These are phyloP conservation scores for Mnemiopsis leidyi DNA, from an alignment of 37 sponge, comb jelly and placozoan species.

Conservation along the genomic window DNA sequence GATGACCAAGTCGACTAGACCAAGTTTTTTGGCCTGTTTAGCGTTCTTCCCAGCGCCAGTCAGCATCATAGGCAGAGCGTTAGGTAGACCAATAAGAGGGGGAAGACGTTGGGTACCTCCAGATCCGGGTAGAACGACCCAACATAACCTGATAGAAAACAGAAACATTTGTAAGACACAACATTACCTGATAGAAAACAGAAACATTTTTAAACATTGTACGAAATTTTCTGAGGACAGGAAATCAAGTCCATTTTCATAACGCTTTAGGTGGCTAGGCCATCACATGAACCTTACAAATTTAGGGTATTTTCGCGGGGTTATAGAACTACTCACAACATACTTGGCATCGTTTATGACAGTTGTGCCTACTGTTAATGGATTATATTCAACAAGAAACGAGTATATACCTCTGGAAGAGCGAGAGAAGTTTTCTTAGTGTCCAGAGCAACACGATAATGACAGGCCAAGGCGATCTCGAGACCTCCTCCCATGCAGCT, in stretches of 20 bases:
- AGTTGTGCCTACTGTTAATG: too few relatives aligned
- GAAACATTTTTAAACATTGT: too few relatives aligned
- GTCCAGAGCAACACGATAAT: slow-evolving; percentile 90
- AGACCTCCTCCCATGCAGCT: slow-evolving; percentile 95
- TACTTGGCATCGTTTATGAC: too few relatives aligned
- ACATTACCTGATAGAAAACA: too few relatives aligned
- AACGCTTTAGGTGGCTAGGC: too few relatives aligned
- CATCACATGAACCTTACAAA: too few relatives aligned
- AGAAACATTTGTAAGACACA: too few relatives aligned
- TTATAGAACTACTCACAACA: too few relatives aligned
- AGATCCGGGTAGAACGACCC: slow-evolving; percentile 95
- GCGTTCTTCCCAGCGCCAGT: slow-evolving; percentile 86
- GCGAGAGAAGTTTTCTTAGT: slow-evolving; percentile 84
- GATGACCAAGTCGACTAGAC: slow-evolving; percentile 87
- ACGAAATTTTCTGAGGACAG: too few relatives aligned
- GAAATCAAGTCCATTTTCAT: too few relatives aligned
- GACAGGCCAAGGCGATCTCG: slow-evolving; percentile 95
- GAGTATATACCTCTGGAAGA: slow-evolving; percentile 85
- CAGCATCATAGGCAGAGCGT: slow-evolving; percentile 88
- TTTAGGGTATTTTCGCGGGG: too few relatives aligned
- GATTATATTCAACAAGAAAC: too few relatives aligned
- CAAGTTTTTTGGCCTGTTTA: slow-evolving; percentile 83
- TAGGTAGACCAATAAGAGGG: slow-evolving; percentile 88
- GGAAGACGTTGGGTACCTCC: slow-evolving; percentile 98
- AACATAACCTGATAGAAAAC: slow-evolving; percentile 87